Conservation (phyloP, 2,113 vertebrate species). For the Polypterus bichir region DNA sequence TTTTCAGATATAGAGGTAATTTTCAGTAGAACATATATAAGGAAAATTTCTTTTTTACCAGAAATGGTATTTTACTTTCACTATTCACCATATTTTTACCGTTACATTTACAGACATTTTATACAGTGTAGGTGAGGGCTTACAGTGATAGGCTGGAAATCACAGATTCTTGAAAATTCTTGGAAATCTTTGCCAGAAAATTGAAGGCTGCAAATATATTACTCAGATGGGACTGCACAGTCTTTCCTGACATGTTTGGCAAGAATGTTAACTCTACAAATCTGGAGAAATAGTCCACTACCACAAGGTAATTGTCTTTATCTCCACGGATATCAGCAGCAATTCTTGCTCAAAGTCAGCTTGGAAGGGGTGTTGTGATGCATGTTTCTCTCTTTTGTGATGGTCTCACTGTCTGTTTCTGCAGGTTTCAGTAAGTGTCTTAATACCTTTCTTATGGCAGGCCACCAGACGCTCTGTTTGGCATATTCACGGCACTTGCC, state of each 20-base stretch:
- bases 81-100: no score
- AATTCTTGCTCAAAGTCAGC: background rate
- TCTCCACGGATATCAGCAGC: background rate
- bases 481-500: background rate
- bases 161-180: background rate
- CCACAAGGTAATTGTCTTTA: background rate
- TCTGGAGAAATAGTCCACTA: background rate
- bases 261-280: background rate
- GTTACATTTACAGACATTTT: no score
- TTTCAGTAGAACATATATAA: no score
- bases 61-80: no score
- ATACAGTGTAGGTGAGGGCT: background rate
- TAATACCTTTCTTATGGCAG: background rate
- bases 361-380: background rate
- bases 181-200: background rate
- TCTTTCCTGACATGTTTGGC: background rate
- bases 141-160: background rate
- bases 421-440: background rate
- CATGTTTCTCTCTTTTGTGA: background rate
- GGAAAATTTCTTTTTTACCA: no score
- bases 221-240: background rate
- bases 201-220: background rate
- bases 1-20: no score
- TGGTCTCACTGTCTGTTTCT: background rate
- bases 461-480: background rate